Base-by-base conservation (phyloP, 2,797 vertebrate genomes). In the Carapus acus region DNA sequence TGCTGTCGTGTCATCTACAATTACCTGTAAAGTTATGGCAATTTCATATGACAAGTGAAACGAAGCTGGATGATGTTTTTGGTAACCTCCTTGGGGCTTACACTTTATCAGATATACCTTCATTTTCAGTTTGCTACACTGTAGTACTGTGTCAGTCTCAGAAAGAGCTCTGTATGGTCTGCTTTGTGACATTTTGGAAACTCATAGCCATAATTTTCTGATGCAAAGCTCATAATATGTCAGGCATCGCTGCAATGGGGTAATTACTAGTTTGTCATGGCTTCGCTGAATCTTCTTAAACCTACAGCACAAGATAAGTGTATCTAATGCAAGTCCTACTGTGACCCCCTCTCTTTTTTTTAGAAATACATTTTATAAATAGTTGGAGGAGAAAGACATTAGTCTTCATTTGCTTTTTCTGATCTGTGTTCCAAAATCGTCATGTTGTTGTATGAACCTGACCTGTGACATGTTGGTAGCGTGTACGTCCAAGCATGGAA, bases 401-500 rank as follows among this genome's bases (percentile, higher is more conserved):
- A n/a, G n/a, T n/a, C n/a, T n/a, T n/a, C n/a, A n/a, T n/a, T n/a
- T n/a, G n/a, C n/a, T n/a, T n/a, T n/a, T n/a, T n/a, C n/a, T n/a
- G n/a, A n/a, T n/a, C n/a, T n/a, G 33, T 7, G 18, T 49, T 17
- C 6, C 43, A 24, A 6, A 3, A 22, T n/a, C 8, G 6, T 7
- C 14, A 8, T 33, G 31, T 33, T 8, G 9, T 33, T 33, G 31
- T 33, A 13, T 33, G 31, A 33, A 15, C 14, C 34, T 36, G 46
- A 98, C 96, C 96, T 14, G 94, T 97, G 49, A 97, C 90, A 0
- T 99, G 96, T 40, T 99, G 96, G 82, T 97, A 99, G 31, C 88
- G 90, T 37, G 96, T 98, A 62, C 96, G 90, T 38, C 94, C 96
- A 52, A 99, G 82, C 96, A 99, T 99, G 2, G 96, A 99, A 82